phyloP scores from a whole-genome alignment of 2,113 vertebrate species.

The Aspiorhynchus laticeps region DNA sequence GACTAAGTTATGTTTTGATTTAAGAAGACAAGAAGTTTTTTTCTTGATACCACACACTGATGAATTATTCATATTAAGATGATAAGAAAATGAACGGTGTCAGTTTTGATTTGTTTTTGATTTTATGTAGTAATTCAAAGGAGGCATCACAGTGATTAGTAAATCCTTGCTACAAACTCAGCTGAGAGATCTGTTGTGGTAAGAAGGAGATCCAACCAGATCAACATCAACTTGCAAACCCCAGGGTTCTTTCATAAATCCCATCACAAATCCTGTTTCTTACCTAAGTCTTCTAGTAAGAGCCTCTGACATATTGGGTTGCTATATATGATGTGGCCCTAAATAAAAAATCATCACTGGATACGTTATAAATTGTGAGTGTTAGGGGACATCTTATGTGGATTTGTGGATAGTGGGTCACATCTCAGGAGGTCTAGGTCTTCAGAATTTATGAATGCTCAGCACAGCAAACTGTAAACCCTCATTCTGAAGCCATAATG shows the following conservation, averaged over 20 bases:
- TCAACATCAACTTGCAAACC: slow-evolving; percentile 5
- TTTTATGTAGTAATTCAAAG: neutral
- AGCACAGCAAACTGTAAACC: neutral
- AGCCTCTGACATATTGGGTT: neutral
- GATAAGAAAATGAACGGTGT: neutral
- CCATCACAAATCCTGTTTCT: neutral
- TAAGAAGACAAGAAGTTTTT: neutral
- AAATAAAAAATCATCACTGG: slow-evolving; percentile 14
- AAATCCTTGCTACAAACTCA: neutral
- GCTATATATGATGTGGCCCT: neutral
- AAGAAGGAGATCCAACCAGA: neutral
- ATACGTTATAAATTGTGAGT: neutral
- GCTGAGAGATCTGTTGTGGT: neutral
- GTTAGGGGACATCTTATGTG: neutral
- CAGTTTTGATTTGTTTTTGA: neutral
- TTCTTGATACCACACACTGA: neutral
- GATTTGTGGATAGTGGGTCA: slow-evolving; percentile 26
- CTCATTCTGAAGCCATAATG: slow-evolving; percentile 13
- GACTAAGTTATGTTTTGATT: neutral
- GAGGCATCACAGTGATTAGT: neutral
- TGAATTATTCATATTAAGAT: neutral
- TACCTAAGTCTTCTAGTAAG: neutral
- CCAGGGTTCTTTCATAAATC: neutral
- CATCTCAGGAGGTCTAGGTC: slow-evolving; percentile 4
- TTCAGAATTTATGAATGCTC: slow-evolving; percentile 22